Evolutionary conservation across 2,797 vertebrate genomes (phyloP).

Genomic region (Chaunax sp.): DNA sequence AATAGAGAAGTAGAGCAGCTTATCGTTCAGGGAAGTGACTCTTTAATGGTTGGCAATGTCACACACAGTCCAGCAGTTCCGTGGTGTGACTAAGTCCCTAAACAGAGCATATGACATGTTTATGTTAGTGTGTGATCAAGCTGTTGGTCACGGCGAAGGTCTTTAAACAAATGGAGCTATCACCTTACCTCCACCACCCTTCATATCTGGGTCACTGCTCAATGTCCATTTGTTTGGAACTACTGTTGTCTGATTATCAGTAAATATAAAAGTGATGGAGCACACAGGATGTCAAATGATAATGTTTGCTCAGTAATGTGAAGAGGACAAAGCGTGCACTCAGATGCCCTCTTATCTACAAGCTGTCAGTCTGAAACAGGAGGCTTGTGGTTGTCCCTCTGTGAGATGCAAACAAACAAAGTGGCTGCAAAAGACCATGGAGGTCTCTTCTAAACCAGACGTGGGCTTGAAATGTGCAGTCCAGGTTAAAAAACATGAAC

Average conservation of each 20-base stretch:
- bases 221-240: conserved; percentile 26
- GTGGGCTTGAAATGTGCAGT: too few relatives aligned
- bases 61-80: conserved; percentile 18
- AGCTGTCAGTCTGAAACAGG: conserved; percentile 16
- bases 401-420: conserved; percentile 14
- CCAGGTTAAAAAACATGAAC: too few relatives aligned
- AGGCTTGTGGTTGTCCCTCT: conserved; percentile 3
- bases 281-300: conserved; percentile 36
- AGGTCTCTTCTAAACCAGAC: background rate
- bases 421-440: background rate
- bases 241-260: too few relatives aligned
- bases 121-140: conserved; percentile 18
- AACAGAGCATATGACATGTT: conserved; percentile 22
- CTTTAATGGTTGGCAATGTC: background rate
- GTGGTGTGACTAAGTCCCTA: conserved; percentile 1
- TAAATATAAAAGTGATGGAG: conserved; percentile 31
- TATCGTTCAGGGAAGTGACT: conserved; percentile 53
- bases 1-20: conserved; percentile 48
- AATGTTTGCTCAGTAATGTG: conserved; percentile 31
- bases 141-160: background rate
- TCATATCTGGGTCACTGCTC: conserved; percentile 29
- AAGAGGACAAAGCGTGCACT: conserved; percentile 48
- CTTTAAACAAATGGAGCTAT: background rate
- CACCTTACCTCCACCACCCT: background rate
- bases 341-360: conserved; percentile 19